phyloP scores from a whole-genome alignment of 1,140 invertebrate species.

The Drosophila auraria region DNA sequence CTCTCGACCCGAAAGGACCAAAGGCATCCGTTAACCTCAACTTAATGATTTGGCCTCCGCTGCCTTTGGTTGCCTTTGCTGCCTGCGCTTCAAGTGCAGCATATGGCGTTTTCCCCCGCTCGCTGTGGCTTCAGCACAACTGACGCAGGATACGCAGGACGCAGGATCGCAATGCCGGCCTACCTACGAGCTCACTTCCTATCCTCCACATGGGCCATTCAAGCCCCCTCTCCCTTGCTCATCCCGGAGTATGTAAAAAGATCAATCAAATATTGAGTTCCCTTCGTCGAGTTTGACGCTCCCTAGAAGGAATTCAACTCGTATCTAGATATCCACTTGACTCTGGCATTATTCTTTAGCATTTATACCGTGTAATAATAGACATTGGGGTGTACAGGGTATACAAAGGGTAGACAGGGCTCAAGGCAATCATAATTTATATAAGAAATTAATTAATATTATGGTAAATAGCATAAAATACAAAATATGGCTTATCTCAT shows the following conservation, averaged over 20 bases:
- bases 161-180: constrained; percentile 25
- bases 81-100: constrained; percentile 64
- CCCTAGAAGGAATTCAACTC: constrained; percentile 17
- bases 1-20: constrained; percentile 35
- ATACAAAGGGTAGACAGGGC: not conserved
- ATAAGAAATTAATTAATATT: no score
- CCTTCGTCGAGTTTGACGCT: constrained; percentile 11
- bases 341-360: constrained; percentile 19
- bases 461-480: no score
- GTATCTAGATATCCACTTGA: constrained; percentile 48
- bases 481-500: not conserved
- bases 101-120: constrained; percentile 61
- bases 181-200: constrained; percentile 56
- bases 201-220: constrained; percentile 27
- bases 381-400: constrained; percentile 15
- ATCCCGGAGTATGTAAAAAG: constrained; percentile 53
- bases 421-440: no score
- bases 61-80: constrained; percentile 47
- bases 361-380: constrained; percentile 36
- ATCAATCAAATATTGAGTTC: constrained; percentile 76
- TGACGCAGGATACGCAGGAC: constrained; percentile 80
- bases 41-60: constrained; percentile 68
- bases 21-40: constrained; percentile 52
- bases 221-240: not conserved
- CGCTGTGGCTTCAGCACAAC: constrained; percentile 76